Evolutionary conservation across 2,888 invertebrate genomes (phyloP).

Genomic region (Drosophila atripex): DNA sequence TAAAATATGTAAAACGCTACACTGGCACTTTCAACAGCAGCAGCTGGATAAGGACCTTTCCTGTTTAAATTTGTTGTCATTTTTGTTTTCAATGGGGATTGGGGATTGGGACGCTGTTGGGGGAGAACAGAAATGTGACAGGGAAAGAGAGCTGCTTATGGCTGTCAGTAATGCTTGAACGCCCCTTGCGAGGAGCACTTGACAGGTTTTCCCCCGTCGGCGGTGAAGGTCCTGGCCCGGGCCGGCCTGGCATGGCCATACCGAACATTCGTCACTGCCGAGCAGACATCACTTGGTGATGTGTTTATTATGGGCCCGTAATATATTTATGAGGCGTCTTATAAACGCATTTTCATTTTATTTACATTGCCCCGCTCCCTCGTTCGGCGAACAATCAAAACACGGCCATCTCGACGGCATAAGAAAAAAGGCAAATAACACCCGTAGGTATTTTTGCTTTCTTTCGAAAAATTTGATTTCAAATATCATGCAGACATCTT

Average conservation of each 20-base stretch:
- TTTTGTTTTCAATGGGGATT: conserved; percentile 52
- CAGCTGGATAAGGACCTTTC: conserved; percentile 25
- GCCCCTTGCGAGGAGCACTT: conserved; percentile 65
- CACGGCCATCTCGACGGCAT: neutral
- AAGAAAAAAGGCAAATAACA: conserved; percentile 41
- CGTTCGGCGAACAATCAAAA: conserved; percentile 22
- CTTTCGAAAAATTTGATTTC: conserved; percentile 65
- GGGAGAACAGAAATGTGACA: conserved; percentile 3
- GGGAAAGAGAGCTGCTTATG: conserved; percentile 23
- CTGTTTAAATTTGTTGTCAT: conserved; percentile 70
- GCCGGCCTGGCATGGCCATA: conserved; percentile 43
- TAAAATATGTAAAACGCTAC: conserved; percentile 72
- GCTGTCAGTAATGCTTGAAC: conserved; percentile 64
- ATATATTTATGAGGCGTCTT: conserved; percentile 79
- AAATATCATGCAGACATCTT: conserved; percentile 68
- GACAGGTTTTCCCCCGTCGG: conserved; percentile 52
- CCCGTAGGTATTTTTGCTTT: conserved; percentile 65
- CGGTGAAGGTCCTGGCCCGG: conserved; percentile 21
- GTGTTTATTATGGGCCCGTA: conserved; percentile 78
- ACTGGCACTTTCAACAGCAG: conserved; percentile 52
- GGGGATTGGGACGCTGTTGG: neutral
- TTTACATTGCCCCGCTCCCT: conserved; percentile 55
- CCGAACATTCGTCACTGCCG: conserved; percentile 66
- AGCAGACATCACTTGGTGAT: conserved; percentile 66
- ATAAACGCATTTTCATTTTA: conserved; percentile 79